phyloP scores from a whole-genome alignment of 2,888 invertebrate genomes.

The Lucinisca nassula region DNA sequence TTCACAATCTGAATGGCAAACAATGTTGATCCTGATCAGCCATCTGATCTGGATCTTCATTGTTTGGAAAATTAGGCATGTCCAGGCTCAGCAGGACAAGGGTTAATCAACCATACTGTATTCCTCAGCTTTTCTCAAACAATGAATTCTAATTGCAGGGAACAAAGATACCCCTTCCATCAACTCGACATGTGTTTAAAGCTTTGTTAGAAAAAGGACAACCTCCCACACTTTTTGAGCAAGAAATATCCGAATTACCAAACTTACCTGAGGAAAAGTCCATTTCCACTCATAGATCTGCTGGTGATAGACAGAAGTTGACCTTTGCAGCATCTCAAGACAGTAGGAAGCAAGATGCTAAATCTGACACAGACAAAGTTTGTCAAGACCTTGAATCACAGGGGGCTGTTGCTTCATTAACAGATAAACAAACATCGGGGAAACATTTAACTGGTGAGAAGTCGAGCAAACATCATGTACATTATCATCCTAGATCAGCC shows the following conservation, averaged over 20 bases:
- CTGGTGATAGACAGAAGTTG: neutral
- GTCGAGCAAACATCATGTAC: neutral
- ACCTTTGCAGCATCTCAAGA: neutral
- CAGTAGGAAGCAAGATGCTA: neutral
- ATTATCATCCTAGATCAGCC: neutral
- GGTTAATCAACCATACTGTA: too few species aligned
- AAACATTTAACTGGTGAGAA: neutral
- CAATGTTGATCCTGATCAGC: too few species aligned
- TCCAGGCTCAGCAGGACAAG: too few species aligned
- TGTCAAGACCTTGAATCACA: neutral
- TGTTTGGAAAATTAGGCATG: too few species aligned
- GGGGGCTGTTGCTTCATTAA: neutral
- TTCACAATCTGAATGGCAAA: too few species aligned
- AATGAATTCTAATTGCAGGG: too few species aligned
- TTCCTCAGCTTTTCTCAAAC: too few species aligned
- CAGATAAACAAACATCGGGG: neutral
- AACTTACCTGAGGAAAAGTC: neutral
- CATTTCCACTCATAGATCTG: neutral
- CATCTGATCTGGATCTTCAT: too few species aligned
- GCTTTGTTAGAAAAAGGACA: neutral
- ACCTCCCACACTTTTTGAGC: neutral
- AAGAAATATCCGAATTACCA: neutral
- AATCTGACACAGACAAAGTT: neutral
- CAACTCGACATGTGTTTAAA: conserved; percentile 58
- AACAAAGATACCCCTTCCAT: conserved; percentile 64